Evolutionary conservation across 2,888 invertebrate genomes (phyloP), one percentile per base, ranked within the genome.

Genomic region (Mayetiola destructor): DNA sequence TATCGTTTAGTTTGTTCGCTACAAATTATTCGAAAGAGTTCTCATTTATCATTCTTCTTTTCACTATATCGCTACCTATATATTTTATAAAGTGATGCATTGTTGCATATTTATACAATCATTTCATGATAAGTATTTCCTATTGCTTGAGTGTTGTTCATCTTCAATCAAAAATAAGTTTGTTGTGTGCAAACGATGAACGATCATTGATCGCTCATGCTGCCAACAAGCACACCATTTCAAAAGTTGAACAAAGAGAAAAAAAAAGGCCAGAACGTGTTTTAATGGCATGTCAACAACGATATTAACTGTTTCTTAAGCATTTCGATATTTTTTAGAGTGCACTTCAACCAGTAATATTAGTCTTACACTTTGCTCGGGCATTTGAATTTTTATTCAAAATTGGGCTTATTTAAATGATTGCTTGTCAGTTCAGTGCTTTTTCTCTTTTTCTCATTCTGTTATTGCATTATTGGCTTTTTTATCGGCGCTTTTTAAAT

Each of bases 271-370:
- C 8, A 48, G 27, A 27, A 27, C 48, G 48, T 48, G 48, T 27
- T 23, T 27, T 8, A 27, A 27, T 48, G 48, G 48, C 27, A n/a
- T 48, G 27, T 48, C 48, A 48, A 48, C 48, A 48, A 16, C n/a
- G 48, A 27, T 48, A 48, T 48, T 48, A 48, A 48, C 48, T 48
- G 48, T 48, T 48, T 48, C 48, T 48, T 48, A 48, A 48, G 48
- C 48, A 27, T 48, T 48, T 48, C 48, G 48, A 48, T 48, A 48
- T 48, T 48, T 42, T 39, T 48, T 48, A 48, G 27, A 48, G 48
- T 27, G 27, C 48, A 48, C 48, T 48, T 48, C 48, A 48, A 12
- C 27, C n/a, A 27, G 27, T 48, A 48, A 48, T 48, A 48, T 48
- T 48, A 48, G 48, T 48, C 27, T 48, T 48, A 48, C 48, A 48